Base-by-base conservation (phyloP, 2,888 invertebrate species). In the Noctua janthina region DNA sequence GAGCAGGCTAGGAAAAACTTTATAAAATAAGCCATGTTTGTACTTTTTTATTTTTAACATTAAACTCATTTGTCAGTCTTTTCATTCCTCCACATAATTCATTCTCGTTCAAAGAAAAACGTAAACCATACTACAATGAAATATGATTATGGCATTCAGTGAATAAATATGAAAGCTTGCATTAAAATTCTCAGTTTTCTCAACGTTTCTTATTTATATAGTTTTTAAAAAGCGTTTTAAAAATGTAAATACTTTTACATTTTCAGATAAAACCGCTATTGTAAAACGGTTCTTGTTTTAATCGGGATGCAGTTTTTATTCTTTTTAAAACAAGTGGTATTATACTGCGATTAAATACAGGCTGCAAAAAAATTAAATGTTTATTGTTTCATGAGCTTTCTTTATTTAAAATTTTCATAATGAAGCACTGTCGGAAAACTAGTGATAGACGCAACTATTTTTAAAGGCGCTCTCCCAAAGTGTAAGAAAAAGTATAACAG, bases 81-180 rank as follows among this genome's bases (percentile, higher is more conserved):
- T 64, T 67, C 46, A 7, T 59, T 56, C 10, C 43, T 29, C 62
- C 66, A 51, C 67, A 82, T 67, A 81, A 59, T 68, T 77, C 67
- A 79, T 84, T 17, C 35, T 64, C 23, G 23, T 51, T 29, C 23
- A 84, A 76, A 80, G 62, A 68, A 71, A 79, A 74, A 67, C 54
- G 51, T 39, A 5, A 69, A 62, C 69, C 79, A 29, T 69, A 62
- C 54, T 43, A 81, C 70, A 78, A 59, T 85, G 82, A 84, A 76
- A 85, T 84, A 84, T 77, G 74, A 72, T 78, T 74, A 74, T 82
- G n/a, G 74, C 59, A 29, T 75, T 73, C 74, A 85, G 68, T 64
- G 51, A 82, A 72, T 66, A 68, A 84, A 43, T 71, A 71, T 77
- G 46, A 78, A 78, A 82, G 68, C 69, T 85, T 66, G 78, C 86